A percentile compares a stretch with the other conserved stretches of the same genome.
These are phyloP conservation scores for Xestoiulus laeticollis DNA, from an alignment of 2,888 invertebrate species.

Conservation along the genomic window DNA sequence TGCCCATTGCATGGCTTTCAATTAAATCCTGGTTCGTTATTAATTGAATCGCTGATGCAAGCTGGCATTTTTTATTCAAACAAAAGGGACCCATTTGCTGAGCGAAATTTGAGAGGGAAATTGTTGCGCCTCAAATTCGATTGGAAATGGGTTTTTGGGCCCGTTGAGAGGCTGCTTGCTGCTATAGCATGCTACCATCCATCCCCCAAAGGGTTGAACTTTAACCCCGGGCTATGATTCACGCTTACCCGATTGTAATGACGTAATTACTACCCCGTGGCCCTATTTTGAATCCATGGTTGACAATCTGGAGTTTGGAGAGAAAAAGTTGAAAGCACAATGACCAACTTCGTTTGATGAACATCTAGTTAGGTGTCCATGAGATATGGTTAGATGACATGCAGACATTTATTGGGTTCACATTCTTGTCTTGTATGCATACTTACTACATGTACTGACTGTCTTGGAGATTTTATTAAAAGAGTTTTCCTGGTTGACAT, in stretches of 20 bases:
- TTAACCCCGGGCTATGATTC: neutral
- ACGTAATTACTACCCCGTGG: neutral
- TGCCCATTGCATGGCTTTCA: slow-evolving; percentile 3
- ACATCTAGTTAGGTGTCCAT: no score
- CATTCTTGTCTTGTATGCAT: no score
- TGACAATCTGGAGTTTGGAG: neutral
- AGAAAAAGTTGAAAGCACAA: neutral
- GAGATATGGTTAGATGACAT: no score
- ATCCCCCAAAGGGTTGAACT: neutral
- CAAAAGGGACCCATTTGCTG: neutral
- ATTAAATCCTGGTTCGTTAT: slow-evolving; percentile 21
- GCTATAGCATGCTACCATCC: no score
- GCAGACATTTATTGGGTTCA: no score
- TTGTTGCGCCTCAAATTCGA: neutral
- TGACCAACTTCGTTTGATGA: no score
- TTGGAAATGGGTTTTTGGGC: neutral
- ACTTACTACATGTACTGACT: no score
- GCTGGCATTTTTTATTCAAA: slow-evolving; percentile 2
- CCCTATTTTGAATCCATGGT: neutral
- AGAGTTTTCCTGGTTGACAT: no score
- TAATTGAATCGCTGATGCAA: slow-evolving; percentile 21
- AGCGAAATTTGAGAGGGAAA: slow-evolving; percentile 19
- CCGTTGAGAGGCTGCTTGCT: neutral
- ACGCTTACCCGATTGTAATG: neutral
- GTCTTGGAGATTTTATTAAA: no score